A percentile compares a stretch with the other conserved stretches of the same genome.
phyloP scores from a whole-genome alignment of 2,888 invertebrate species.

The Epinotia bilunana region DNA sequence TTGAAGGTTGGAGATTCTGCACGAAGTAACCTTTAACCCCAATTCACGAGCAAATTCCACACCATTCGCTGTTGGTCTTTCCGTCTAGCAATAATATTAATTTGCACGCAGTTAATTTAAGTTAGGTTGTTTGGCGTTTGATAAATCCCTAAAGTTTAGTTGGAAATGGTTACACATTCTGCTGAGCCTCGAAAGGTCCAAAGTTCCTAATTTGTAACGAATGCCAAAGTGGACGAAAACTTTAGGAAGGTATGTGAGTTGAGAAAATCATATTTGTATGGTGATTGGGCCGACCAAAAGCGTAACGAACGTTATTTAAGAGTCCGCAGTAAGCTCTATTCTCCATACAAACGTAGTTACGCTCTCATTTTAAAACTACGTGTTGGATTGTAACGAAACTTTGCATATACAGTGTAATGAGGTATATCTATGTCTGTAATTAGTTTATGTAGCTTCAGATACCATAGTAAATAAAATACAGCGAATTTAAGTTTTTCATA shows the following conservation, averaged over 20 bases:
- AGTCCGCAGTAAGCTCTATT: no score
- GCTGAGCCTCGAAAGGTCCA: neutral
- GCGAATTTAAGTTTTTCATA: no score
- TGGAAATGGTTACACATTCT: slow-evolving; percentile 27
- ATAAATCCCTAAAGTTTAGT: slow-evolving; percentile 39
- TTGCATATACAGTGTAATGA: no score
- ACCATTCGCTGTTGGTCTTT: neutral
- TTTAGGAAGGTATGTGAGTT: neutral
- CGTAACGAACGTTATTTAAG: no score
- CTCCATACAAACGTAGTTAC: no score
- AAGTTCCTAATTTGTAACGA: neutral
- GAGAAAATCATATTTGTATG: neutral
- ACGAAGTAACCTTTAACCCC: neutral
- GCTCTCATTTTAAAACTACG: no score
- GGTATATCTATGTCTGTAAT: no score
- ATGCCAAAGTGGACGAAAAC: neutral
- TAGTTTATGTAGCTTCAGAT: no score
- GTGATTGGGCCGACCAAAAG: no score
- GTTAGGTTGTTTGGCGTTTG: slow-evolving; percentile 31
- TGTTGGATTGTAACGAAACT: no score
- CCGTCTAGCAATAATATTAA: slow-evolving; percentile 19
- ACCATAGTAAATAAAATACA: no score
- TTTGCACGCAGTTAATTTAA: slow-evolving; percentile 34
- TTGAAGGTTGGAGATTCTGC: neutral
- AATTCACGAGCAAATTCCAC: neutral